Base-by-base conservation (phyloP, 92 coral and sea anemone genomes). In the Porites divaricata region DNA sequence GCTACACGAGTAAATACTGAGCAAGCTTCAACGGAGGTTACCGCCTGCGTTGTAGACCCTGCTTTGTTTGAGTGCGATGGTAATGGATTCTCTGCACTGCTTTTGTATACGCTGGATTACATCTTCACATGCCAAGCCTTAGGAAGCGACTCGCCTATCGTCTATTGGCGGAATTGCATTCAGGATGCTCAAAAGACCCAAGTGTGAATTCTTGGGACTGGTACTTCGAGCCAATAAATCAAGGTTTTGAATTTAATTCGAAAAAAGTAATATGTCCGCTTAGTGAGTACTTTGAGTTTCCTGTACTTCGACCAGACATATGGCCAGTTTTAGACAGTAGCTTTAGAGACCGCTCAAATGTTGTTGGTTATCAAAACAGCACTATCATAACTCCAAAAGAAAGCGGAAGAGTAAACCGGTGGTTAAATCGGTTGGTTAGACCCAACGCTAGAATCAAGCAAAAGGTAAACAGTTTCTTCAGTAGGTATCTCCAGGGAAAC, bases 161-260 rank as follows among this genome's bases (percentile, higher is more conserved):
- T 90, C 9, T 23, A 77, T 57, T 93, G 96, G 96, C 89, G 85
- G 77, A 85, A 85, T 59, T 93, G 94, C 48, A 54, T 54, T 35
- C 94, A 35, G 86, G 78, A 12, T 93, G 96, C 59, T 79, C 94
- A 19, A 67, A 58, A 15, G 85, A 87, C 76, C 78, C 85, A 0
- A 24, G 72, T 8, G 67, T 90, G 19, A 88, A 93, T 75, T 88
- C 94, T 1, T 93, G 96, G 96, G 79, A 87, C 25, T 90, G 91
- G 91, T 93, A 79, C 82, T 93, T 93, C 77, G 87, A 90, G 70
- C 94, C 92, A 2, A 74, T 93, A 6, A 93, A 93, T 41, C 81
- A 70, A 9, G 86, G 84, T 9, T 64, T 93, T 5, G 93, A 93
- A 73, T 23, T 74, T 23, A 63, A 77, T 67, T 80, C 80, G 12